Percentiles rank a stretch among this genome's conserved stretches.
phyloP scores from a whole-genome alignment of 1,140 invertebrate genomes.

The Ceratina australensis region DNA sequence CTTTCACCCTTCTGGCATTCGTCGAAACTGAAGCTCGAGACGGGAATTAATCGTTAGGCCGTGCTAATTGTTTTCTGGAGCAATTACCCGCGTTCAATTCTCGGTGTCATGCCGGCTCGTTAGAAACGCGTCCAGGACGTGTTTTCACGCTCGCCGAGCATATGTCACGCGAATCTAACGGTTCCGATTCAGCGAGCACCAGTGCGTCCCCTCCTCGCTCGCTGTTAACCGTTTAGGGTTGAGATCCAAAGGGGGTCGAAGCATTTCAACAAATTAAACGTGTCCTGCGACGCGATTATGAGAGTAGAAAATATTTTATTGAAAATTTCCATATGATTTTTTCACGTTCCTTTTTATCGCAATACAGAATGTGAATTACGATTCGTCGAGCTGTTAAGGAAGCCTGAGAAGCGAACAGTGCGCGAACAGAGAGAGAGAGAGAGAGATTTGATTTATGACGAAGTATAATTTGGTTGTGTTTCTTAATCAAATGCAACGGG shows the following conservation, averaged over 20 bases:
- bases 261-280: constrained; percentile 5
- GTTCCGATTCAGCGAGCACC: constrained; percentile 59
- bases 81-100: constrained; percentile 20
- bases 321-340: too few species aligned
- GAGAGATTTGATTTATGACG: too few species aligned
- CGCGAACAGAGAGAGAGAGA: too few species aligned
- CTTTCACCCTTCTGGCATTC: neutral
- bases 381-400: too few species aligned
- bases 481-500: too few species aligned
- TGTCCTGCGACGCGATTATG: too few species aligned
- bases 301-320: too few species aligned
- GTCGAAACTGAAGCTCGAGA: neutral
- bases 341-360: too few species aligned
- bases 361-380: too few species aligned
- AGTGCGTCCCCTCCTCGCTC: constrained; percentile 44
- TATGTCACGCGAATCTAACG: constrained; percentile 58
- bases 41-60: constrained; percentile 9
- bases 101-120: constrained; percentile 7
- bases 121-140: constrained; percentile 7
- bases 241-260: constrained; percentile 41
- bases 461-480: too few species aligned
- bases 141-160: constrained; percentile 58
- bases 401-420: too few species aligned
- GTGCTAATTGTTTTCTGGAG: constrained; percentile 26
- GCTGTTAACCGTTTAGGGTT: constrained; percentile 51